Conservation (phyloP, 2,113 vertebrate genomes). For the Accipiter virgatus region DNA sequence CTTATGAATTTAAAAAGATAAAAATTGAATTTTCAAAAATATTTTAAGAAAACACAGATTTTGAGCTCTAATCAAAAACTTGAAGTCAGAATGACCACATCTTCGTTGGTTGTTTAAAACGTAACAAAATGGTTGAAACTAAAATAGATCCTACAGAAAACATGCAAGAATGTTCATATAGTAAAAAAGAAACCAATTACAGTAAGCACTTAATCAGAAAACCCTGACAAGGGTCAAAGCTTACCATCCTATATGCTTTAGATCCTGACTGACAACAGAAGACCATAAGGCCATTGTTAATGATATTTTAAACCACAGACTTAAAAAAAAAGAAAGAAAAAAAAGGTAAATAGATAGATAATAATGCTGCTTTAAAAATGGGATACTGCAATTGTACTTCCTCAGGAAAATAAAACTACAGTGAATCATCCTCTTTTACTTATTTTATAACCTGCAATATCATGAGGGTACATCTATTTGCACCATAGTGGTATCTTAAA, state of each 20-base stretch:
- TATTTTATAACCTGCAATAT: background rate
- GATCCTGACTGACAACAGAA: background rate
- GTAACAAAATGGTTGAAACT: background rate
- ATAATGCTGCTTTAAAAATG: background rate
- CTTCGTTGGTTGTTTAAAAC: background rate
- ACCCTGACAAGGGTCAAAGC: background rate
- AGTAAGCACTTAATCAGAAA: background rate
- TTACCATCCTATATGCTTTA: background rate
- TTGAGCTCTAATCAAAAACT: background rate
- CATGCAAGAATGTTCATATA: background rate
- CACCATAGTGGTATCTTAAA: background rate
- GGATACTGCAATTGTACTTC: background rate
- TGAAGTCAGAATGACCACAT: background rate
- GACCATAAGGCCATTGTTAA: background rate
- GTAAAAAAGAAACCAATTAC: background rate
- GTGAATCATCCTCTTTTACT: background rate
- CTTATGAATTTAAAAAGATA: background rate
- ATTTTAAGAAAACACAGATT: background rate
- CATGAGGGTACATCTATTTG: background rate
- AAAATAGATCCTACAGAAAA: background rate
- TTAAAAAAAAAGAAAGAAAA: background rate
- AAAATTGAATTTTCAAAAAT: background rate
- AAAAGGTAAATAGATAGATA: fast-evolving
- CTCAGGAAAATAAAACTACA: background rate
- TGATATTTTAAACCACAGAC: background rate